These are phyloP conservation scores for Callionymus lyra DNA, from an alignment of 2,113 vertebrate genomes.

Conservation along the genomic window DNA sequence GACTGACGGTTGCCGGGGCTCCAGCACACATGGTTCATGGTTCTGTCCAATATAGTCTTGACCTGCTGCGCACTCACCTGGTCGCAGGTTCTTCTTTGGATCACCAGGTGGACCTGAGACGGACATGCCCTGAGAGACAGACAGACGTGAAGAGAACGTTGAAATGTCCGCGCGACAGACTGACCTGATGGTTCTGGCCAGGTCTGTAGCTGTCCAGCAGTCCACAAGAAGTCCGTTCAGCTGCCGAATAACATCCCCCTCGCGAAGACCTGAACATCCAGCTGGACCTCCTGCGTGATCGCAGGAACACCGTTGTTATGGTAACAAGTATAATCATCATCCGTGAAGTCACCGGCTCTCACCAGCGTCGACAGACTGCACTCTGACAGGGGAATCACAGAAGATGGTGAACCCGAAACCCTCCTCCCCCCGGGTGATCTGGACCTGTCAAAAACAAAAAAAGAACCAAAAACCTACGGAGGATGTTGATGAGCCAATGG, in stretches of 20 bases:
- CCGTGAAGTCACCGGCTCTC: slow-evolving; percentile 10
- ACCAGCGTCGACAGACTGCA: slow-evolving; percentile 87
- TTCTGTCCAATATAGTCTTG: too few species aligned
- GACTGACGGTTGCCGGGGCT: too few species aligned
- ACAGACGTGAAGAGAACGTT: neutral
- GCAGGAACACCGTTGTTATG: neutral
- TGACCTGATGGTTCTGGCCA: slow-evolving; percentile 87
- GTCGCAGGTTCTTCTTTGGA: slow-evolving; percentile 80
- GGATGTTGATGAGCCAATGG: too few species aligned
- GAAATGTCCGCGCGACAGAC: neutral
- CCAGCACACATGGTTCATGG: too few species aligned
- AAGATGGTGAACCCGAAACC: slow-evolving; percentile 96
- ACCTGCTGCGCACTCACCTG: too few species aligned
- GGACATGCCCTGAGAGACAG: slow-evolving; percentile 71
- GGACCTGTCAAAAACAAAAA: slow-evolving; percentile 65
- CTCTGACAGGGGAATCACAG: slow-evolving; percentile 82
- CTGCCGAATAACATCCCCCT: slow-evolving; percentile 81
- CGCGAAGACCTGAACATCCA: slow-evolving; percentile 79
- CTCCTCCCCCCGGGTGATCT: slow-evolving; percentile 76
- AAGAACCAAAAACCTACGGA: too few species aligned
- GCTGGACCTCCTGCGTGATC: slow-evolving; percentile 76
- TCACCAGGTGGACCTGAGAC: slow-evolving; percentile 76
- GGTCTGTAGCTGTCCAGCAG: slow-evolving; percentile 87
- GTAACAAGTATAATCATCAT: too few species aligned
- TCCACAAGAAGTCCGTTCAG: slow-evolving; percentile 85